Evolutionary conservation across 2,797 vertebrate species (phyloP), one percentile per base, ranked within the genome.

Genomic region (Sus cebifrons): DNA sequence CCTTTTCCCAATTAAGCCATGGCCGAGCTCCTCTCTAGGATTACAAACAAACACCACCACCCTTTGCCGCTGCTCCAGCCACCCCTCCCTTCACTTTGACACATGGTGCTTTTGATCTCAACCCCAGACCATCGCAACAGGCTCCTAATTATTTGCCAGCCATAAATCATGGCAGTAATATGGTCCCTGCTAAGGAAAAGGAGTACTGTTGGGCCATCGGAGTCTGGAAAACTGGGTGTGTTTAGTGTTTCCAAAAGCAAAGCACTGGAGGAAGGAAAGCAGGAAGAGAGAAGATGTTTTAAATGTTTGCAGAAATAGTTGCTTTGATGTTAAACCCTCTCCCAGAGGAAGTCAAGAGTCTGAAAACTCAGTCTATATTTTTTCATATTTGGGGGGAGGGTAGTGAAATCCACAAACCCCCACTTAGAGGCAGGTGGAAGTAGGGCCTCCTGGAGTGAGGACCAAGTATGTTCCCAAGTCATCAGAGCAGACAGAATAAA

Each of bases 221-320:
- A 89, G 97, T 95, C 97, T 91, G 97, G 96, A 95, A 96, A 93
- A 93, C 96, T 60, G 97, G 97, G 95, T 78, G 94, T 86, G 92
- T 95, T 97, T 62, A 16, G 44, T 5, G 79, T 97, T 98, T 97
- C 98, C 97, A 95, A 94, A 97, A 96, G 95, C 84, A 83, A 97
- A 95, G 75, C 95, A 85, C 96, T 20, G 52, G 68, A 95, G 92
- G 89, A 87, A 88, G 89, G 91, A 56, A 62, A 90, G 90, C 95
- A 96, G 97, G 97, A 96, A 98, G 96, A 97, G 95, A 81, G 94
- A 96, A 96, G 97, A 97, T 98, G 97, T 97, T 98, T 97, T 93
- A 97, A 97, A 98, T 97, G 97, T 97, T 98, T 98, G 97, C 83
- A 75, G 95, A 94, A 97, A 97, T 98, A 96, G 94, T 97, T 98